phyloP scores from a whole-genome alignment of 37 sponge, comb jelly and placozoan genomes.

The Mnemiopsis leidyi region DNA sequence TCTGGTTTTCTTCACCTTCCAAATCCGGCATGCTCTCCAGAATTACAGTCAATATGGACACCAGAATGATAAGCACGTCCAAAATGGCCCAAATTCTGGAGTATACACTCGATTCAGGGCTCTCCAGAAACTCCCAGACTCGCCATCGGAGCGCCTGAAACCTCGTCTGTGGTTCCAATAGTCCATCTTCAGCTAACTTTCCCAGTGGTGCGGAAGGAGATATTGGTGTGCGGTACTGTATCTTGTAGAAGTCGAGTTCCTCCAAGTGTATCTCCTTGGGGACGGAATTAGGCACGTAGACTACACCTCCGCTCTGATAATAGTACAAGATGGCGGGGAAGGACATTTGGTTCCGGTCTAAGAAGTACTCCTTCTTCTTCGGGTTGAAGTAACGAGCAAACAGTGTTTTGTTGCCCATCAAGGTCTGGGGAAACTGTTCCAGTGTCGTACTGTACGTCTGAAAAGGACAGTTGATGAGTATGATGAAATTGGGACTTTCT shows the following conservation, averaged over 20 bases:
- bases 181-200: neutral
- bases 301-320: conserved; percentile 29
- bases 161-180: neutral
- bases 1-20: neutral
- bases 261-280: conserved; percentile 37
- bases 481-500: too few relatives aligned
- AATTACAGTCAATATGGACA: conserved; percentile 33
- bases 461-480: too few relatives aligned
- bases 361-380: conserved; percentile 42
- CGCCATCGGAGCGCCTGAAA: neutral
- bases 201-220: neutral
- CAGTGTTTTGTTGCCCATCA: neutral
- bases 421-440: conserved; percentile 9
- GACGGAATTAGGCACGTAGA: conserved; percentile 20
- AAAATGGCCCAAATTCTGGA: conserved; percentile 6
- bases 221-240: neutral
- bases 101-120: conserved; percentile 24
- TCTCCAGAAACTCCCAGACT: conserved; percentile 33
- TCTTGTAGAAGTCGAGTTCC: conserved; percentile 44
- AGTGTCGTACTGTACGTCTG: conserved; percentile 27
- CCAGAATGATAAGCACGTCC: neutral
- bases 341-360: conserved; percentile 55
- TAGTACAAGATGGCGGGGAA: conserved; percentile 40
- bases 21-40: conserved; percentile 37
- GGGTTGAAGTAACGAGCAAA: conserved; percentile 8